Evolutionary conservation across 2,888 invertebrate genomes (phyloP), one percentile per base, ranked within the genome.

Genomic region (Drosophila putrida): DNA sequence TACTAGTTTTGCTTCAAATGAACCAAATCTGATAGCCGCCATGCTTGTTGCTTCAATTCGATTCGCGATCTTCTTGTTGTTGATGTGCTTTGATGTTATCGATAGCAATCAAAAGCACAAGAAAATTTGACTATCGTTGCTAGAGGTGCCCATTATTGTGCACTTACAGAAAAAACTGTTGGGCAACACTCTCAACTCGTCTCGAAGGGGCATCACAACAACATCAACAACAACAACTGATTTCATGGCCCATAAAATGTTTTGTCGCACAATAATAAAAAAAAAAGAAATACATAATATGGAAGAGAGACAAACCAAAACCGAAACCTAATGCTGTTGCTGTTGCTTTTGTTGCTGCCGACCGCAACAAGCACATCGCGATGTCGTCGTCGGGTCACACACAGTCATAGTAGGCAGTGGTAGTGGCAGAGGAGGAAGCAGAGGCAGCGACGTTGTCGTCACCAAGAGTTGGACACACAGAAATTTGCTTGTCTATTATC

Each of bases 401-500:
- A 70, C 49, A 67, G 62, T 39, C 28, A 62, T 25, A 33, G 43
- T 15, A 66, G 64, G 59, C 70, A 38, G 46, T 20, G 20, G 20
- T 3, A 20, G 20, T 10, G 49, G 31, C 15, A 28, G 41, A 39
- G 49, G 46, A 27, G n/a, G 35, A 50, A 13, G 33, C 25, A 11
- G 39, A 25, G 43, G 41, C 36, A 47, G 71, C 68, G 65, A 72
- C 57, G 68, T 88, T 71, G 65, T 62, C 75, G 80, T 68, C 79
- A 75, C 80, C 76, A 82, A 80, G 82, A 80, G 82, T 82, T 82
- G 89, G 88, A 89, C 82, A 81, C 75, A 78, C 76, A 82, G 82
- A 89, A 84, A 85, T 84, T 84, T 79, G 88, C 88, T 85, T 88
- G 90, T 90, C 79, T 90, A 89, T 87, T 87, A 90, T 89, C 90